phyloP scores from a whole-genome alignment of 2,113 vertebrate species.

The Pyxicephalus adspersus region DNA sequence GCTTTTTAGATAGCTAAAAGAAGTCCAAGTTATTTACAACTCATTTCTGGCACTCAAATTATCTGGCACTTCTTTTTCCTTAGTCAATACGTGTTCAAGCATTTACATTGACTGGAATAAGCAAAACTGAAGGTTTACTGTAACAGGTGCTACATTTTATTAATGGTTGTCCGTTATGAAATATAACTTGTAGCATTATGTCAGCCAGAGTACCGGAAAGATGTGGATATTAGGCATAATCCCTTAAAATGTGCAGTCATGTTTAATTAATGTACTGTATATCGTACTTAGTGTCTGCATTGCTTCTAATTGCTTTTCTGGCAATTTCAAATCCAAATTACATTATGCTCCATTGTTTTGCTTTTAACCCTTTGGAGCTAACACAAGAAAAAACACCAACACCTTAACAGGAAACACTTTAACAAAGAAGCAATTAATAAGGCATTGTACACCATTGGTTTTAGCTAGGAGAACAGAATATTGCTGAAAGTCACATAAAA shows the following conservation, averaged over 20 bases:
- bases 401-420: conserved; percentile 27
- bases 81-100: too few species aligned
- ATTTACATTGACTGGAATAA: too few species aligned
- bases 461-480: too few species aligned
- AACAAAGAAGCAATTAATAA: conserved; percentile 26
- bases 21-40: too few species aligned
- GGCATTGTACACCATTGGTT: neutral
- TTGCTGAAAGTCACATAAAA: too few species aligned
- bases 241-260: conserved; percentile 16
- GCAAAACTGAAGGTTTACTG: too few species aligned
- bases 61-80: too few species aligned
- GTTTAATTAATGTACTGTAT: conserved; percentile 29
- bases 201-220: conserved; percentile 17
- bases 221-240: neutral
- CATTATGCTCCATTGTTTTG: conserved; percentile 24
- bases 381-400: neutral
- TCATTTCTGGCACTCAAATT: too few species aligned
- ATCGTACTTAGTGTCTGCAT: conserved; percentile 2
- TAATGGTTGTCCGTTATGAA: neutral
- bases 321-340: conserved; percentile 36
- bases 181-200: neutral
- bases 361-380: conserved; percentile 20
- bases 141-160: too few species aligned
- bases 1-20: too few species aligned
- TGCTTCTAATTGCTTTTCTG: conserved; percentile 38